Evolutionary conservation across 2,797 vertebrate species (phyloP), one percentile per base, ranked within the genome.

Genomic region (Centroberyx gerrardi): DNA sequence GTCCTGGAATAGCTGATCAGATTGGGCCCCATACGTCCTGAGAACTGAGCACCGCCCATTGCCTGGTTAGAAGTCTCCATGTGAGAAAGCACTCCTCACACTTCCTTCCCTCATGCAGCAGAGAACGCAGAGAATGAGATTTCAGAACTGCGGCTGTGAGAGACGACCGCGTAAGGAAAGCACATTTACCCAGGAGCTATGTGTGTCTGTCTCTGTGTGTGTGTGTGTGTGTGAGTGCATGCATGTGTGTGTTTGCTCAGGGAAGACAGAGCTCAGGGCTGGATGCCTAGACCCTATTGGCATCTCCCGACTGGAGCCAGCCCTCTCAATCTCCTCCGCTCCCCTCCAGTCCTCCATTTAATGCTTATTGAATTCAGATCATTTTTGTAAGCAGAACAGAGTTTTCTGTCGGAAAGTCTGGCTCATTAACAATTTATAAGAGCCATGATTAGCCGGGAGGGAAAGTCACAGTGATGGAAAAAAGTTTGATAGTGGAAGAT

Each of bases 1-100:
- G 70, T 84, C 83, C 80, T 72, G 61, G 88, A 88, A 91, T 91
- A 91, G 74, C 75, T 83, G 81, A 88, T 88, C 81, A 74, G 59
- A 51, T 60, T 38, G 49, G 73, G 58, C 83, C 74, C 64, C 49
- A 86, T 87, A 78, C 72, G 76, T 90, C 85, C 83, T 79, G 73
- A 85, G 84, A 85, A 84, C 51, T 61, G 73, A 86, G 78, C 55
- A 36, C 75, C 78, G 71, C 71, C 88, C 70, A 86, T 82, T 78
- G 78, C 67, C 66, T 60, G 68, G 40, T 72, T 69, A 73, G 17
- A 64, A 68, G 68, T 80, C 72, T 72, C 72, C 40, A 61, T 65
- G 48, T 78, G 59, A 61, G 64, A 52, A 80, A 72, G 67, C 38
- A 22, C 64, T 83, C 74, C 64, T 63, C 31, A 18, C 55, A 63